Evolutionary conservation across 2,797 vertebrate species (phyloP), one percentile per base, ranked within the genome.

Genomic region (Microtus obscurus): DNA sequence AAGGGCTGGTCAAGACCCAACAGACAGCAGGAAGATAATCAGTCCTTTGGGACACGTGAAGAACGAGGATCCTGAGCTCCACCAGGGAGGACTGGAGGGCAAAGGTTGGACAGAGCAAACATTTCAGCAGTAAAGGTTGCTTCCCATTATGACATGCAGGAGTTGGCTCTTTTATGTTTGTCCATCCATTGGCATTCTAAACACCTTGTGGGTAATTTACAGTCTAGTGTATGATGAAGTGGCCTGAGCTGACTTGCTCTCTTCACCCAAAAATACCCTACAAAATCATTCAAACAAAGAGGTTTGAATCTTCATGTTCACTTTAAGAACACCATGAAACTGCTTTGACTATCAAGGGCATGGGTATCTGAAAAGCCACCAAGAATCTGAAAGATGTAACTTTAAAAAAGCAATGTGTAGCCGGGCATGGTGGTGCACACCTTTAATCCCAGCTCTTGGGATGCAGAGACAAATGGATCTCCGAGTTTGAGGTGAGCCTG

Each of bases 21-120:
- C 29, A 19, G 45, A 63, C 4, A 16, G 1, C 1, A 21, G 14
- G 83, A 53, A 73, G 37, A 27, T 31, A 12, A 5, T 8, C 14
- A 37, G 17, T 69, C 65, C 53, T 82, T 76, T 12, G 14, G 10
- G 61, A 40, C 2, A 40, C 11, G 59, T 16, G n/a, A 25, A n/a
- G 63, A 91, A 56, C 45, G 13, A 29, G 29, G 5, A 63, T 63
- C 31, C 9, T 1, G 4, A 61, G 21, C 83, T 81, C 79, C 10
- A 13, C 2, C 7, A 0, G 10, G 11, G 61, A 23, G 34, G 37
- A 16, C 5, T 0, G 11, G 45, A 40, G 34, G 11, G 13, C 13
- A 45, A 27, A 82, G 63, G 51, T 8, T 27, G 67, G 37, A 4
- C 16, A 31, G 43, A 56, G 21, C 43, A 25, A 19, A 61, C 16